These are phyloP conservation scores for Cerastoderma edule DNA, from an alignment of 2,888 invertebrate genomes.

Conservation along the genomic window DNA sequence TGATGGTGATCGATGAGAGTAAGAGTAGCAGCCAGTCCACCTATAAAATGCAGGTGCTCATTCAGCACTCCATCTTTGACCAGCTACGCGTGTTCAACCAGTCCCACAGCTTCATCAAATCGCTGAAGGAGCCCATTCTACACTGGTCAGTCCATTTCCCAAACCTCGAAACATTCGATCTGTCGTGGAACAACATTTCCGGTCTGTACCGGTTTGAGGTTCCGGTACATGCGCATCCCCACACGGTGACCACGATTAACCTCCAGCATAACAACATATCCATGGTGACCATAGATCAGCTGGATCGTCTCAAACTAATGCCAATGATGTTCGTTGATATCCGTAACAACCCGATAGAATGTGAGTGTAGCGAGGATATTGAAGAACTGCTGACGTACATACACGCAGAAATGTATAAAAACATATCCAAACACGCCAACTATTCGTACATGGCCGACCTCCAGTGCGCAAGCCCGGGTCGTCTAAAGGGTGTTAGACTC, in stretches of 20 bases:
- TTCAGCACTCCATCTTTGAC: constrained; percentile 61
- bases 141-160: constrained; percentile 69
- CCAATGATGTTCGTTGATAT: constrained; percentile 67
- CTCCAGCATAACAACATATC: constrained; percentile 68
- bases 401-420: constrained; percentile 32
- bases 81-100: constrained; percentile 57
- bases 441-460: constrained; percentile 60
- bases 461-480: constrained; percentile 54
- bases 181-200: constrained; percentile 68
- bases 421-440: constrained; percentile 36
- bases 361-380: constrained; percentile 61
- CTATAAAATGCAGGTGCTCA: constrained; percentile 61
- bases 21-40: constrained; percentile 46
- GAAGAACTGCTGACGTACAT: constrained; percentile 39
- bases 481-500: constrained; percentile 44
- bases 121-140: constrained; percentile 53
- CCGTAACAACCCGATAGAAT: constrained; percentile 68
- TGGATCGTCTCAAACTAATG: constrained; percentile 56
- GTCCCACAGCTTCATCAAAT: constrained; percentile 54
- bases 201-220: constrained; percentile 58
- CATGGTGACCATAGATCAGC: constrained; percentile 50
- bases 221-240: constrained; percentile 37
- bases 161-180: constrained; percentile 65
- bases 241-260: constrained; percentile 51
- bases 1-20: constrained; percentile 65